Percentiles rank a stretch among this genome's conserved stretches.
These are phyloP conservation scores for Torymus aiolomorphi DNA, from an alignment of 2,888 invertebrate species.

Conservation along the genomic window DNA sequence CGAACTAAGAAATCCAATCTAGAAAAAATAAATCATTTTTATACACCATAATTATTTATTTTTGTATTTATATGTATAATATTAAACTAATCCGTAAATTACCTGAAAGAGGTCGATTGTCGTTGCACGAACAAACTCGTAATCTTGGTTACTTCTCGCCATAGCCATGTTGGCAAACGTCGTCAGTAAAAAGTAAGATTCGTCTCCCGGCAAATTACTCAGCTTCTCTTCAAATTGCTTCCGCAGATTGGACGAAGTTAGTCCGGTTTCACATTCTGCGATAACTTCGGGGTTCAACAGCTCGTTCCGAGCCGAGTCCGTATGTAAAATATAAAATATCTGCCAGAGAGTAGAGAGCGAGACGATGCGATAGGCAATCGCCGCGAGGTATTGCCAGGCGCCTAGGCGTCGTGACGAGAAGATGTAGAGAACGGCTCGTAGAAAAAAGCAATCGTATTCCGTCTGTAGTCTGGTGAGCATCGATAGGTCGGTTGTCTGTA, in stretches of 20 bases:
- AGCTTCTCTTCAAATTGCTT: constrained; percentile 82
- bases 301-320: constrained; percentile 75
- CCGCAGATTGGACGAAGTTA: constrained; percentile 76
- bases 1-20: constrained; percentile 85
- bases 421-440: constrained; percentile 82
- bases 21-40: constrained; percentile 55
- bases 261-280: constrained; percentile 76
- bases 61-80: no score
- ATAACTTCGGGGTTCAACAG: constrained; percentile 58
- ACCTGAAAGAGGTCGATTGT: constrained; percentile 85
- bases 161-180: constrained; percentile 89
- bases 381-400: constrained; percentile 89
- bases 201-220: constrained; percentile 81
- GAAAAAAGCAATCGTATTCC: constrained; percentile 85
- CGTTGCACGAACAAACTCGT: constrained; percentile 81
- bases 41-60: no score
- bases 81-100: constrained; percentile 33
- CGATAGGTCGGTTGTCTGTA: constrained; percentile 74
- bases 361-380: constrained; percentile 82
- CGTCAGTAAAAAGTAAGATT: constrained; percentile 86
- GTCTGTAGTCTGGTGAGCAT: constrained; percentile 80
- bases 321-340: constrained; percentile 81
- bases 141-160: constrained; percentile 79
- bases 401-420: constrained; percentile 84
- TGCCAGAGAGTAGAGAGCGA: constrained; percentile 81